A percentile compares a stretch with the other conserved stretches of the same genome.
Conservation (phyloP, 2,797 vertebrate genomes). For the Spheniscus humboldti region DNA sequence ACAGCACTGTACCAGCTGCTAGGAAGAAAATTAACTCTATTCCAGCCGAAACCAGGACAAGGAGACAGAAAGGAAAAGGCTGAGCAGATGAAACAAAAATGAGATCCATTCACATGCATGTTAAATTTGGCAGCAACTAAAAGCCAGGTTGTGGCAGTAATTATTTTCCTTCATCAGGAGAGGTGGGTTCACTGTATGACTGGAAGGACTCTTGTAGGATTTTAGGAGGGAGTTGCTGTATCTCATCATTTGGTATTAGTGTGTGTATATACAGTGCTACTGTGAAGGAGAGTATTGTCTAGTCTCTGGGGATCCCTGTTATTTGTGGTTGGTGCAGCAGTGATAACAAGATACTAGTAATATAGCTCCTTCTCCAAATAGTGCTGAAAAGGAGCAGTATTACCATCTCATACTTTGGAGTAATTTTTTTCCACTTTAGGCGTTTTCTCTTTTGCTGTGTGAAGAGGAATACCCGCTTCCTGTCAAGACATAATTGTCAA, state of each 20-base stretch:
- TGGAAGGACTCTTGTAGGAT: not conserved
- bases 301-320: not conserved
- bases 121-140: not conserved
- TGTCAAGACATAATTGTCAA: not conserved
- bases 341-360: not conserved
- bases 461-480: not conserved
- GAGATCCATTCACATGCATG: not conserved
- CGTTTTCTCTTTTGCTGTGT: not conserved
- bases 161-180: not conserved
- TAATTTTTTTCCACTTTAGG: not conserved
- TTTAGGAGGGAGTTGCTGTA: not conserved
- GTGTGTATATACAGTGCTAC: accelerated
- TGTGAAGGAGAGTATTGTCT: not conserved
- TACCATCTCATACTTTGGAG: not conserved
- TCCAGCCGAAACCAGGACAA: too few species aligned
- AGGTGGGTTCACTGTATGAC: not conserved
- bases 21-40: too few species aligned
- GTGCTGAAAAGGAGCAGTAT: not conserved
- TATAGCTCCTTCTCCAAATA: not conserved
- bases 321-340: not conserved
- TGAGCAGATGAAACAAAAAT: not conserved
- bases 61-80: not conserved
- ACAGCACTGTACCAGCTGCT: too few species aligned
- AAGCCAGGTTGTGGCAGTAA: not conserved
- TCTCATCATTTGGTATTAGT: not conserved